Evolutionary conservation across 2,888 invertebrate genomes (phyloP).

Genomic region (Monochamus alternatus): DNA sequence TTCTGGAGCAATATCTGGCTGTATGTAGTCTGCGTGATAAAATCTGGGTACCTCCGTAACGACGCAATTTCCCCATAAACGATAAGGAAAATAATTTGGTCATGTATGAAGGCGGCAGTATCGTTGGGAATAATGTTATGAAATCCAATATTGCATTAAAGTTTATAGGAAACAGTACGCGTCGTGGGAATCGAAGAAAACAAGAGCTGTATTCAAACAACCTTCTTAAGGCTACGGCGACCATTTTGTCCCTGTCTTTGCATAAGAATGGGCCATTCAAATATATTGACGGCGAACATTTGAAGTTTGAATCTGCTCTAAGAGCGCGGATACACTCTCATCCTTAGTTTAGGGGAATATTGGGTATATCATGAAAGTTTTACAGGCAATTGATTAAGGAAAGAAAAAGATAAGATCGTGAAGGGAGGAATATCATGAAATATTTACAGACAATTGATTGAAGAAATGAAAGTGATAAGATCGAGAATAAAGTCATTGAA

Average conservation of each 20-base stretch:
- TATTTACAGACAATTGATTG: too few species aligned
- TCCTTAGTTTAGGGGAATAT: background rate
- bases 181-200: slow-evolving; percentile 62
- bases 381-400: too few species aligned
- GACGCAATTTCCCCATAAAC: slow-evolving; percentile 9
- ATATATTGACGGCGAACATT: slow-evolving; percentile 65
- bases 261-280: slow-evolving; percentile 67
- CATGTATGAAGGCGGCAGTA: slow-evolving; percentile 15
- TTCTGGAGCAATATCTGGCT: too few species aligned
- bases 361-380: background rate
- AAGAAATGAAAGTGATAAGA: too few species aligned
- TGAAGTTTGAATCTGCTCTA: slow-evolving; percentile 62
- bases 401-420: too few species aligned
- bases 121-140: slow-evolving; percentile 45
- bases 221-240: slow-evolving; percentile 63
- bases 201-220: slow-evolving; percentile 64
- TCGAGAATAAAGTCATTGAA: too few species aligned
- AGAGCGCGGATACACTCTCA: background rate
- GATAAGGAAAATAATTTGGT: slow-evolving; percentile 30
- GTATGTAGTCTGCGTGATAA: background rate
- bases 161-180: slow-evolving; percentile 58
- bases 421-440: too few species aligned
- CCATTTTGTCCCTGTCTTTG: slow-evolving; percentile 66
- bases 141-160: slow-evolving; percentile 61
- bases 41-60: slow-evolving; percentile 6